Base-by-base conservation (phyloP, 2,113 vertebrate species). In the Rhinolophus sinicus region DNA sequence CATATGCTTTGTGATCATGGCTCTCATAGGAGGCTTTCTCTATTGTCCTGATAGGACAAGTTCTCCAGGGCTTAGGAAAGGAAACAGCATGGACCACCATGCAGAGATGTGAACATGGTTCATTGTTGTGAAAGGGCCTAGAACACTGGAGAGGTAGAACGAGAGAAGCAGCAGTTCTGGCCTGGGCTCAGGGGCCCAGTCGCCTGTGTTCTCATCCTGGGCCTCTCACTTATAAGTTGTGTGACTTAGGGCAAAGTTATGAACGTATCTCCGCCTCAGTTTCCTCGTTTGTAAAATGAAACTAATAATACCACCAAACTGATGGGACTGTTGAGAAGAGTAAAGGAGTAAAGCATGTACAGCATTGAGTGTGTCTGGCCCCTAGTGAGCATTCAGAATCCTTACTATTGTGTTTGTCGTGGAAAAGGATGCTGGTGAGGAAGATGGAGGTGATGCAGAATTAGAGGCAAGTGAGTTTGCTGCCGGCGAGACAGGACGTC, bases 331-430 rank as follows among this genome's bases (percentile, higher is more conserved):
- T 18, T 33, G 14, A 54, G 16, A 64, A 50, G 26, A 69, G 7
- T 15, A 19, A 72, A 33, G 19, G 9, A 12, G 0, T 11, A 24
- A 44, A 40, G 2, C 6, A 13, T 6, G 1, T 1, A 14, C 19
- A 6, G 26, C 44, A 7, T 0, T 33, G 38, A 67, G 14, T 33
- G 2, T 19, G 1, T 52, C 1, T 35, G 75, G n/a, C 14, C 16
- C 4, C 0, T 11, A 7, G 24, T 28, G 6, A 54, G 16, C 58
- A 26, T 54, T 70, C 18, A 21, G 2, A 69, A 44, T 24, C 0
- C 15, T 81, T 18, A 12, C 64, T 58, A 0, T 44, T 15, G 1
- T 22, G 18, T 22, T 47, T 33, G 21, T 16, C 44, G 24, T 16
- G 60, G 54, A 72, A 50, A 70, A 16, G 14, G 38, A 21, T 8